Base-by-base conservation (phyloP, 2,113 vertebrate species). In the Salvator merianae region DNA sequence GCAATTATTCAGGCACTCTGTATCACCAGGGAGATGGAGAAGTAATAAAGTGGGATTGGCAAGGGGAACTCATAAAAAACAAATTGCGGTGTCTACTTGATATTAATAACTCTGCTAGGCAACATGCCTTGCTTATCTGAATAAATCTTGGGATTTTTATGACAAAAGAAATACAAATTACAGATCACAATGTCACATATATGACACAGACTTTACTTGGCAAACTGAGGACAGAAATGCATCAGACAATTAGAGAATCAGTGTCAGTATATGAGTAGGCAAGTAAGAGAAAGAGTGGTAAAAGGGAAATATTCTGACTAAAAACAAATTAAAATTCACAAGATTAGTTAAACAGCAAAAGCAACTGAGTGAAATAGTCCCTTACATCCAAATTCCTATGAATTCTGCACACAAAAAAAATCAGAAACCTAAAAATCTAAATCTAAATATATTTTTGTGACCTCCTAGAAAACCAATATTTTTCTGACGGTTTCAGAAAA, bases 21-120 rank as follows among this genome's bases (percentile, higher is more conserved):
- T 62, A 36, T 82, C 91, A 89, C 82, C 83, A 83, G 91, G 0
- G 10, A 91, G 82, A 90, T 70, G 69, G 30, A 87, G 81, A 91
- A 92, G 70, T 77, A 92, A 91, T 91, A 85, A 89, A 92, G 76
- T 87, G 30, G 77, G 59, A 87, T 79, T 80, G 91, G 86, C 83
- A 89, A 83, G 90, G 87, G 78, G 82, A 93, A 92, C 92, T 0
- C 3, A 79, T 88, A 91, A 90, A 91, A 77, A 85, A 93, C 74
- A 90, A 93, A 91, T 79, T 90, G 82, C 82, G 82, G 30, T 91
- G 86, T 90, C 92, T 86, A 84, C 69, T 10, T 3, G 0, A 59
- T 85, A 90, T 93, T 90, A 92, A 90, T 83, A 92, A 88, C 73
- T 85, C 76, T 63, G 84, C 82, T 81, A 81, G 89, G 73, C 22